Percentiles rank a stretch among this genome's conserved stretches.
Conservation (phyloP, 1,140 invertebrate genomes). For the Halictus rubicundus region DNA sequence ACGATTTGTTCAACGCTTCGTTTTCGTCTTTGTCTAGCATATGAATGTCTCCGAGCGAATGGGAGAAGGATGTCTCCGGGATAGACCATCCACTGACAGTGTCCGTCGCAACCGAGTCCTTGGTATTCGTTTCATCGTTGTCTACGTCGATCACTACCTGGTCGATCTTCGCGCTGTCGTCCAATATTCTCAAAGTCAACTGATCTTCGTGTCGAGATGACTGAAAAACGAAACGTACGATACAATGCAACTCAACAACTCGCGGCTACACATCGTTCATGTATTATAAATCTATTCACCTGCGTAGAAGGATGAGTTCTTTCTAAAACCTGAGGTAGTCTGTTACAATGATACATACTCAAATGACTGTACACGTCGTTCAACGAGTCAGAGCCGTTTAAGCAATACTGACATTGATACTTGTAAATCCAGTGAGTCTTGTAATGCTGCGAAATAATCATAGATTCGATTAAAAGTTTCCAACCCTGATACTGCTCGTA, state of each 20-base stretch:
- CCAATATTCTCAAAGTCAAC: constrained; percentile 68
- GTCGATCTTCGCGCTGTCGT: constrained; percentile 19
- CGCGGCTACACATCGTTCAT: neutral
- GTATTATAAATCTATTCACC: constrained; percentile 44
- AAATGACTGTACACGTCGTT: constrained; percentile 79
- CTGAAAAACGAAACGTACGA: constrained; percentile 50
- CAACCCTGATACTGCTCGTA: neutral
- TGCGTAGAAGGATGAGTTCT: constrained; percentile 67
- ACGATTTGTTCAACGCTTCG: constrained; percentile 8
- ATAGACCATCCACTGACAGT: neutral
- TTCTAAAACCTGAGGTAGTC: constrained; percentile 76
- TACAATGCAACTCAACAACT: too few species aligned
- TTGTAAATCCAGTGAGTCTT: constrained; percentile 78
- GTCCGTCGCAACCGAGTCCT: neutral
- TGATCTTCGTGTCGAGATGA: constrained; percentile 67
- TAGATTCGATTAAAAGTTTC: neutral
- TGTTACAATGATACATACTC: constrained; percentile 76
- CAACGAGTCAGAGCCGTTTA: constrained; percentile 74
- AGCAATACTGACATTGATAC: constrained; percentile 81
- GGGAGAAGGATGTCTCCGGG: neutral
- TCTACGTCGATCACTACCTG: neutral
- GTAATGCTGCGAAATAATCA: constrained; percentile 71
- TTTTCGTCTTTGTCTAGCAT: constrained; percentile 14
- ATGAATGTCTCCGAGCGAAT: neutral
- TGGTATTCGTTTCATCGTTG: neutral